These are phyloP conservation scores for Corythornis leucogaster DNA, from an alignment of 2,797 vertebrate species.

Conservation along the genomic window DNA sequence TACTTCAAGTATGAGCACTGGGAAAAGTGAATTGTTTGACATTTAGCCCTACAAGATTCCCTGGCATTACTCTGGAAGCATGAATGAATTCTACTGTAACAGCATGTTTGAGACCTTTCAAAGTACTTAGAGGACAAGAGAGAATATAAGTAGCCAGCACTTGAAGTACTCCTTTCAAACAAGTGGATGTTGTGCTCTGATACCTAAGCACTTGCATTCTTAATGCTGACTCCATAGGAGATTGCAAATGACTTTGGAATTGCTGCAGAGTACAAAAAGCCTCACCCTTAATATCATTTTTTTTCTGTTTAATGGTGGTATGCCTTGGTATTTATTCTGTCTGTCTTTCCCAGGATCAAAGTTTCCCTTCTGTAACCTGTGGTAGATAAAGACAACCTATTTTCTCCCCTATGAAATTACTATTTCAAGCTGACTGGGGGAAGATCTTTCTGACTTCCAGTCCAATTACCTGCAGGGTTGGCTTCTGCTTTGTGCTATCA, in stretches of 20 bases:
- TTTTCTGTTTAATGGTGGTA: not conserved
- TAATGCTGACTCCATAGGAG: not conserved
- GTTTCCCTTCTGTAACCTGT: not conserved
- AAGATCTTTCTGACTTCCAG: conserved; percentile 25
- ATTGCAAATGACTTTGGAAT: not conserved
- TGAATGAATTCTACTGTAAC: not conserved
- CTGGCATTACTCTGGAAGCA: not conserved
- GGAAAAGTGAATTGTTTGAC: not conserved
- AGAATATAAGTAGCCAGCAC: not conserved
- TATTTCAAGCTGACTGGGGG: not conserved
- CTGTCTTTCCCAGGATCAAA: not conserved
- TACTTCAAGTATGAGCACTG: not conserved
- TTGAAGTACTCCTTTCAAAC: not conserved
- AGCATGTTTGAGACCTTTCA: not conserved
- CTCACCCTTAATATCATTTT: not conserved
- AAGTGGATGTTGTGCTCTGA: not conserved
- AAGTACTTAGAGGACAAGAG: not conserved
- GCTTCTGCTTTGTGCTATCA: conserved; percentile 48
- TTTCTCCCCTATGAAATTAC: not conserved
- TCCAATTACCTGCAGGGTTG: conserved; percentile 31
- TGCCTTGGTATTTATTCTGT: not conserved
- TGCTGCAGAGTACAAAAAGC: not conserved
- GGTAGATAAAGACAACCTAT: conserved; percentile 16
- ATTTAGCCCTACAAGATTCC: not conserved
- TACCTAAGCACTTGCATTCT: not conserved